Conservation (phyloP, 1,140 invertebrate genomes). For the Magallana gigas region DNA sequence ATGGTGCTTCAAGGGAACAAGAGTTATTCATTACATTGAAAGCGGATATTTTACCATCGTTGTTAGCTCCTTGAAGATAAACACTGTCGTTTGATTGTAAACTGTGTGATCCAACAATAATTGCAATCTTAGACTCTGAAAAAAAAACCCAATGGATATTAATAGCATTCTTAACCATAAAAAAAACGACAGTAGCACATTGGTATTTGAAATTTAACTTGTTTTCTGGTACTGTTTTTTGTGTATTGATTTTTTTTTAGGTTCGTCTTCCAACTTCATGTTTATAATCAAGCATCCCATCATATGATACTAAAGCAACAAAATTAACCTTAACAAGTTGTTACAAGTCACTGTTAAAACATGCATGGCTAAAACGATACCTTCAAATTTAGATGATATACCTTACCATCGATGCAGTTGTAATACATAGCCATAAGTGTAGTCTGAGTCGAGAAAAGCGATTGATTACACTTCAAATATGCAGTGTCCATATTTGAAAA, state of each 20-base stretch:
- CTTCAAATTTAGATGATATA: background rate
- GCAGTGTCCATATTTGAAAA: background rate
- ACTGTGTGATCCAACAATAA: background rate
- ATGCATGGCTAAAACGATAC: too few species aligned
- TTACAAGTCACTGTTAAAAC: too few species aligned
- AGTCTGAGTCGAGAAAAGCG: background rate
- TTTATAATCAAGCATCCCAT: too few species aligned
- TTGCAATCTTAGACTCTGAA: background rate
- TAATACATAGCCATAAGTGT: constrained; percentile 12
- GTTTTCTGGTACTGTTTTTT: too few species aligned
- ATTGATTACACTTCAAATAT: background rate
- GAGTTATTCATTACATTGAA: background rate
- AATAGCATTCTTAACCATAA: too few species aligned
- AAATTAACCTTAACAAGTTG: too few species aligned
- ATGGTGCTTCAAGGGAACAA: background rate
- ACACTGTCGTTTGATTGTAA: background rate
- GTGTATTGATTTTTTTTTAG: too few species aligned
- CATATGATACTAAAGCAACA: too few species aligned
- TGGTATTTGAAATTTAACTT: too few species aligned
- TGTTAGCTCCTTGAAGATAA: background rate
- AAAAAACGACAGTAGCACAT: too few species aligned
- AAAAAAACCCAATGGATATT: background rate
- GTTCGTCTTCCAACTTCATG: too few species aligned
- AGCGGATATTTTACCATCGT: background rate
- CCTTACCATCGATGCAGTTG: constrained; percentile 23